These are phyloP conservation scores for Aporophyla nigra DNA, from an alignment of 2,888 invertebrate genomes.

Conservation along the genomic window DNA sequence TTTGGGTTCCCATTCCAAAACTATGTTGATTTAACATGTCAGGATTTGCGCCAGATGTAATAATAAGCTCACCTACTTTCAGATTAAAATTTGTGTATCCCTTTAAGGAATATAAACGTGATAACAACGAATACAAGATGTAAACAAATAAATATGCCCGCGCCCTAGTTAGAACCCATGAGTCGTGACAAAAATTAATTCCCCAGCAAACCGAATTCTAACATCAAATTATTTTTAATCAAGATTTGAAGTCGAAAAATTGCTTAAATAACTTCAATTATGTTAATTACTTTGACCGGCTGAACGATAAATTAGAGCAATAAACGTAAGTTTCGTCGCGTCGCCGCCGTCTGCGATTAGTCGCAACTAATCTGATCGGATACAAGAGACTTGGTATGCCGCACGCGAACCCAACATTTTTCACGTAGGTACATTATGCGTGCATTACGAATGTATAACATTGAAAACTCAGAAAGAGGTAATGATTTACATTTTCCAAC, in stretches of 20 bases:
- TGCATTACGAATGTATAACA: constrained; percentile 58
- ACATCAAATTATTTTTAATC: constrained; percentile 63
- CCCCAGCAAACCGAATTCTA: constrained; percentile 48
- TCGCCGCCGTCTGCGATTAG: constrained; percentile 73
- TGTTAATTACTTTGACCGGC: constrained; percentile 60
- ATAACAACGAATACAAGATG: too few species aligned
- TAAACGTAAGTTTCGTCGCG: constrained; percentile 68
- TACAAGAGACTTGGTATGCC: constrained; percentile 40
- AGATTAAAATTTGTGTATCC: background rate
- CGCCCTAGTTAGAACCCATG: constrained; percentile 19
- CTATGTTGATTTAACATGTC: too few species aligned
- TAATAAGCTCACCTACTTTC: too few species aligned
- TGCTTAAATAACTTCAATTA: constrained; percentile 63
- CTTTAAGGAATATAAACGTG: background rate
- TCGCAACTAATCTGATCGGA: constrained; percentile 68
- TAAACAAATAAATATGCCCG: constrained; percentile 10
- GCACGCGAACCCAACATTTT: constrained; percentile 64
- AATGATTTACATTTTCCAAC: constrained; percentile 58
- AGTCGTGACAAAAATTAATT: constrained; percentile 60
- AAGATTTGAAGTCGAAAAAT: constrained; percentile 62
- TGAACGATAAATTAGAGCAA: constrained; percentile 57
- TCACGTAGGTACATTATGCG: constrained; percentile 61
- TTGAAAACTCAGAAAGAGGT: constrained; percentile 42
- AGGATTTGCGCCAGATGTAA: too few species aligned
- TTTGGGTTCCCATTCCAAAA: too few species aligned